Percentiles rank a stretch among this genome's conserved stretches.
Conservation (phyloP, 35 echinoderm and acorn worm genomes). For the Apostichopus californicus region DNA sequence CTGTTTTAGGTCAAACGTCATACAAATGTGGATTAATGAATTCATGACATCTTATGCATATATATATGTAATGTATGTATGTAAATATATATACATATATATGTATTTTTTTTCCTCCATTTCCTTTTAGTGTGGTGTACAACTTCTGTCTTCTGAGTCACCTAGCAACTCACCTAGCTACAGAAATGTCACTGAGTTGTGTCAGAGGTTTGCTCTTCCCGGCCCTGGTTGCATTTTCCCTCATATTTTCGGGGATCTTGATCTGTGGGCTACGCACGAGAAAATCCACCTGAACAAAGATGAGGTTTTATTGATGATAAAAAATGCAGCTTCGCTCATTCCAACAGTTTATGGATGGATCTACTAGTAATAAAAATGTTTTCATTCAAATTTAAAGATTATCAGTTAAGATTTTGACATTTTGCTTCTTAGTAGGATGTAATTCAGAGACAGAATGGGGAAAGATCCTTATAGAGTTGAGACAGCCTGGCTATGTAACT, state of each 20-base stretch:
- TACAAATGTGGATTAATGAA: too few species aligned
- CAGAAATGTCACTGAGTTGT: neutral
- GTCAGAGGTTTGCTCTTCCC: neutral
- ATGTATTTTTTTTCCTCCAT: neutral
- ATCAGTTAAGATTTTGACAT: too few species aligned
- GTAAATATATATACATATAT: too few species aligned
- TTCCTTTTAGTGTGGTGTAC: neutral
- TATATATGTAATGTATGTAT: too few species aligned
- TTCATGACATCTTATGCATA: too few species aligned
- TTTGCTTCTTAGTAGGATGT: too few species aligned
- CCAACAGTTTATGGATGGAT: conserved; percentile 1
- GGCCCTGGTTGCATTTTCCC: neutral
- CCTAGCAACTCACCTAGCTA: neutral
- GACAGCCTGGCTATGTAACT: too few species aligned
- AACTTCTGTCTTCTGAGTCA: neutral
- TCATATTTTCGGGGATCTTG: neutral
- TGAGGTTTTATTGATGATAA: neutral
- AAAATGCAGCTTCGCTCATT: neutral
- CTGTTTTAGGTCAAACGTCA: too few species aligned
- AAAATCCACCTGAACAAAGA: neutral
- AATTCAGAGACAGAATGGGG: too few species aligned
- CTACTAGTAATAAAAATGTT: neutral
- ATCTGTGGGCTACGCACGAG: neutral
- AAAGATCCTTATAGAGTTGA: too few species aligned
- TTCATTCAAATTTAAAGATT: neutral